phyloP scores from a whole-genome alignment of 1,140 invertebrate species.

The Rhopalosiphum maidis region DNA sequence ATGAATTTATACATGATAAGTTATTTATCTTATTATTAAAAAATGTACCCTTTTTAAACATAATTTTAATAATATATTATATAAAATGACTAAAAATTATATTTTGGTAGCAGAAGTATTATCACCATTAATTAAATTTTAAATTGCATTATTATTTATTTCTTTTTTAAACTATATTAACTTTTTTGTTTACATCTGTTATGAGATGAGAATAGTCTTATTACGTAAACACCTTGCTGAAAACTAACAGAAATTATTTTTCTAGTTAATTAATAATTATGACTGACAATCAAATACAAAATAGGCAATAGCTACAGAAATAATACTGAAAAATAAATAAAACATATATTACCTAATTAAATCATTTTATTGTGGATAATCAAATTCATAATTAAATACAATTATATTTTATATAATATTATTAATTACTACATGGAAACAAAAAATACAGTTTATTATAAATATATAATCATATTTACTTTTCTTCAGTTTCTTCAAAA shows the following conservation, averaged over 20 bases:
- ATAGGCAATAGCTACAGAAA: not conserved
- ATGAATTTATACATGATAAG: too few species aligned
- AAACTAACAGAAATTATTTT: too few species aligned
- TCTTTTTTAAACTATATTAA: not conserved
- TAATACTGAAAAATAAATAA: not conserved
- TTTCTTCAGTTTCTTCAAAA: constrained; percentile 43
- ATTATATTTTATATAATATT: not conserved
- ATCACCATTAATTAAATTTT: not conserved
- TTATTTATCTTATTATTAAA: too few species aligned
- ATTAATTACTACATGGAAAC: constrained; percentile 16
- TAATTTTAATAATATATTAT: too few species aligned
- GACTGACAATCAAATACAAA: not conserved
- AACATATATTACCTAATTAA: not conserved
- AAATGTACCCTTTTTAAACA: too few species aligned
- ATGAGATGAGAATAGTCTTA: not conserved
- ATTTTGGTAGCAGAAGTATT: too few species aligned
- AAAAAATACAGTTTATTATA: not conserved
- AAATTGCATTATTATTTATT: not conserved
- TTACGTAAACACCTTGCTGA: too few species aligned
- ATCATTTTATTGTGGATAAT: constrained; percentile 7
- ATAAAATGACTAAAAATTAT: too few species aligned
- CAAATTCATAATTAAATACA: not conserved
- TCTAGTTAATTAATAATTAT: not conserved
- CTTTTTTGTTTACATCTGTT: not conserved
- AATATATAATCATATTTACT: constrained; percentile 12